phyloP scores from a whole-genome alignment of 2,797 vertebrate genomes.

The Anas bernieri region DNA sequence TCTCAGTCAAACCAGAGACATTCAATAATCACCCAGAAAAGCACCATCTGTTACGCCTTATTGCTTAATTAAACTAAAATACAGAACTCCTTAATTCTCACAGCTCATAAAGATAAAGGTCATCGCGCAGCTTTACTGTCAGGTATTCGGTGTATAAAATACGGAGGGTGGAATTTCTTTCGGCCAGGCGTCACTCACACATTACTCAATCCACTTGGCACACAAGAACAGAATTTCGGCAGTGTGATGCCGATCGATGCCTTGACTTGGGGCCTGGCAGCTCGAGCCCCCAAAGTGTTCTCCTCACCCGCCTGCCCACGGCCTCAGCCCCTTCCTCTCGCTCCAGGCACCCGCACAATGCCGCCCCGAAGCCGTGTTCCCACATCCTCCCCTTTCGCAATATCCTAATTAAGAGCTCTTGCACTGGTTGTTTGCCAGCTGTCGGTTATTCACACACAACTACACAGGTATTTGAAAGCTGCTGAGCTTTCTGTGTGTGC shows the following conservation, averaged over 20 bases:
- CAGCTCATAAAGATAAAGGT: slow-evolving; percentile 82
- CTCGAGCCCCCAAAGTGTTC: fast-evolving
- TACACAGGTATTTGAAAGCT: background rate
- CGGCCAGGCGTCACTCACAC: background rate
- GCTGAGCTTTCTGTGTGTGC: background rate
- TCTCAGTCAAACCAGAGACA: slow-evolving; percentile 67
- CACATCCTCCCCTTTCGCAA: fast-evolving
- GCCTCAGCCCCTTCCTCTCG: too few relatives aligned
- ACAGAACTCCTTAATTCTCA: slow-evolving; percentile 77
- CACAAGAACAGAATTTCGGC: background rate
- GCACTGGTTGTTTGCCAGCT: fast-evolving
- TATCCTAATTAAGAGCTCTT: fast-evolving
- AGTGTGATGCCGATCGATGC: background rate
- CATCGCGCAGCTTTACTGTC: slow-evolving; percentile 61
- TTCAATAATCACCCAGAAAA: slow-evolving; percentile 75
- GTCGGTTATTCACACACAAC: background rate
- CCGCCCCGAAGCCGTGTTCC: background rate
- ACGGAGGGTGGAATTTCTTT: slow-evolving; percentile 29
- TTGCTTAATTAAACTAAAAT: slow-evolving; percentile 80
- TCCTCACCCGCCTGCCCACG: too few relatives aligned
- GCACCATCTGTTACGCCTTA: slow-evolving; percentile 79
- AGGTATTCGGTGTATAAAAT: slow-evolving; percentile 30
- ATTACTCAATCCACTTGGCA: background rate
- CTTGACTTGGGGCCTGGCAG: background rate
- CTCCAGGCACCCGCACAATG: fast-evolving